Percentiles rank a stretch among this genome's conserved stretches.
Conservation (phyloP, 2,888 invertebrate genomes). For the Apamea sordens region DNA sequence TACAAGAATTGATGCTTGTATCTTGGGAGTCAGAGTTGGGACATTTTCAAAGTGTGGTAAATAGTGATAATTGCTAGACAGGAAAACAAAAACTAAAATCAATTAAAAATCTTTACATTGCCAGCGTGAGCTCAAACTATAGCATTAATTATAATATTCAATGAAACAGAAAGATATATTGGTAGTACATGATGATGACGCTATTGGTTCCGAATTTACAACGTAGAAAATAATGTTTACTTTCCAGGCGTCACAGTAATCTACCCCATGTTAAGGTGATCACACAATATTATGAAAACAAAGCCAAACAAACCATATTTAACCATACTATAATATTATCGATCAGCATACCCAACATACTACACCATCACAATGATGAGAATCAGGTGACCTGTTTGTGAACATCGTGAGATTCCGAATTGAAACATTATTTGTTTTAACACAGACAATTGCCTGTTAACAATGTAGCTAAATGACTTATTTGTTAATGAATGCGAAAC, state of each 20-base stretch:
- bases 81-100: no score
- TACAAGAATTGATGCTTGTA: no score
- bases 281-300: slow-evolving; percentile 44
- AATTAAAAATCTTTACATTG: no score
- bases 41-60: no score
- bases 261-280: not conserved
- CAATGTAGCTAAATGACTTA: slow-evolving; percentile 19
- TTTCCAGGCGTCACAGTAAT: not conserved
- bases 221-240: slow-evolving; percentile 1
- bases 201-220: not conserved
- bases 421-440: slow-evolving; percentile 64
- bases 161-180: not conserved
- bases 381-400: slow-evolving; percentile 80
- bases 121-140: no score
- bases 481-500: slow-evolving; percentile 18
- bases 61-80: no score
- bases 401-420: slow-evolving; percentile 68
- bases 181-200: not conserved
- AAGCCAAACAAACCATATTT: slow-evolving; percentile 11
- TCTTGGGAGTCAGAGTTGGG: no score
- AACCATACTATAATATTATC: slow-evolving; percentile 52
- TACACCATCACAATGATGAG: slow-evolving; percentile 76
- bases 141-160: no score
- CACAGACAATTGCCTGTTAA: slow-evolving; percentile 58
- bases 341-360: slow-evolving; percentile 45